phyloP scores from a whole-genome alignment of 1,140 invertebrate species.

The Rhyzopertha dominica region DNA sequence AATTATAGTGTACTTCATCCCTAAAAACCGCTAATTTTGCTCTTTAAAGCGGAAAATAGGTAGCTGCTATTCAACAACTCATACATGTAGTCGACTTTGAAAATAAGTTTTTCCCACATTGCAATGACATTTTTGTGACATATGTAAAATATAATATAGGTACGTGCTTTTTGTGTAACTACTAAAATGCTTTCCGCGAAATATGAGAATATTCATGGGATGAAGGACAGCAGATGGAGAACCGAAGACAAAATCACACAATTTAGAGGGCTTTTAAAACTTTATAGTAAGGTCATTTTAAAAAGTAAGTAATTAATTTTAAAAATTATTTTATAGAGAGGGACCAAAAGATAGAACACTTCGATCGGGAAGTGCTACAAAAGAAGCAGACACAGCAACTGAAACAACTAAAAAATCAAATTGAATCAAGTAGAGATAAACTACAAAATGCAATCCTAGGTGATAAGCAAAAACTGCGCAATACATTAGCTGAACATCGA shows the following conservation, averaged over 20 bases:
- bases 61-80: too few species aligned
- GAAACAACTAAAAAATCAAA: slow-evolving; percentile 49
- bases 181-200: slow-evolving; percentile 52
- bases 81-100: too few species aligned
- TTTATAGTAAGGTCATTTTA: slow-evolving; percentile 55
- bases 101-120: too few species aligned
- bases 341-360: slow-evolving; percentile 52
- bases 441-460: slow-evolving; percentile 52
- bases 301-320: too few species aligned
- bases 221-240: slow-evolving; percentile 57
- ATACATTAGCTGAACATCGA: slow-evolving; percentile 51
- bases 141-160: too few species aligned
- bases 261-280: slow-evolving; percentile 56
- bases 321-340: slow-evolving; percentile 50
- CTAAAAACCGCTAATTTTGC: too few species aligned
- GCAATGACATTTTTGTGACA: too few species aligned
- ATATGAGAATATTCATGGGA: slow-evolving; percentile 53
- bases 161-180: too few species aligned
- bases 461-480: slow-evolving; percentile 52
- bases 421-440: slow-evolving; percentile 50
- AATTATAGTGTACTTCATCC: too few species aligned
- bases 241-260: slow-evolving; percentile 59
- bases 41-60: too few species aligned
- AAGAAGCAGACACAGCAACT: slow-evolving; percentile 53
- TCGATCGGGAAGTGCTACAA: slow-evolving; percentile 50